Evolutionary conservation across 2,113 vertebrate genomes (phyloP).

Genomic region (Tetrax tetrax): DNA sequence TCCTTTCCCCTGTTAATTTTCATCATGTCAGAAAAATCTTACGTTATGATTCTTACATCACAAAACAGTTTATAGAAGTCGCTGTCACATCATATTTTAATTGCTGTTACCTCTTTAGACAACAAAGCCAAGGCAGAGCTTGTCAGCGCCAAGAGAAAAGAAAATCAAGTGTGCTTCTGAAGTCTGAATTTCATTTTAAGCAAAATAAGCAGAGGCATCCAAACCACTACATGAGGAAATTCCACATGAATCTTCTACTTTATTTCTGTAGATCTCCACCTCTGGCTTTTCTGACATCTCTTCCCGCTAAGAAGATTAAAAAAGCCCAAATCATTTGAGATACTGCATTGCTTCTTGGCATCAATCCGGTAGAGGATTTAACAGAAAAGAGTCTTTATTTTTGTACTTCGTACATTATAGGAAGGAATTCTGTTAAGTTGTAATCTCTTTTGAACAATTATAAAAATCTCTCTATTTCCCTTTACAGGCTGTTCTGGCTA

Average conservation of each 20-base stretch:
- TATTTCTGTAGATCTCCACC: background rate
- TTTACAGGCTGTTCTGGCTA: background rate
- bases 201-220: constrained; percentile 9
- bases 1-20: background rate
- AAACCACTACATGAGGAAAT: constrained; percentile 10
- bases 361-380: constrained; percentile 32
- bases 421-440: constrained; percentile 19
- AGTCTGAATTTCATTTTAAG: constrained; percentile 18
- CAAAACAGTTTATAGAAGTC: constrained; percentile 24
- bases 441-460: constrained; percentile 34
- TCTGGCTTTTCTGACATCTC: constrained; percentile 27
- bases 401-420: background rate
- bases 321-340: constrained; percentile 26
- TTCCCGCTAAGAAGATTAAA: constrained; percentile 50
- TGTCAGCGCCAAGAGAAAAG: constrained; percentile 7
- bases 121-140: constrained; percentile 43
- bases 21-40: constrained; percentile 6
- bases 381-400: constrained; percentile 55
- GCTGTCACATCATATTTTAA: constrained; percentile 26
- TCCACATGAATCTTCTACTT: background rate
- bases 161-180: constrained; percentile 25
- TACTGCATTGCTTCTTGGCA: constrained; percentile 36
- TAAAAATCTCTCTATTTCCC: background rate
- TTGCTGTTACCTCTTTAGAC: constrained; percentile 33
- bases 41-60: constrained; percentile 1